phyloP scores from a whole-genome alignment of 2,888 invertebrate genomes.

The Hirtodrosophila histrioides region DNA sequence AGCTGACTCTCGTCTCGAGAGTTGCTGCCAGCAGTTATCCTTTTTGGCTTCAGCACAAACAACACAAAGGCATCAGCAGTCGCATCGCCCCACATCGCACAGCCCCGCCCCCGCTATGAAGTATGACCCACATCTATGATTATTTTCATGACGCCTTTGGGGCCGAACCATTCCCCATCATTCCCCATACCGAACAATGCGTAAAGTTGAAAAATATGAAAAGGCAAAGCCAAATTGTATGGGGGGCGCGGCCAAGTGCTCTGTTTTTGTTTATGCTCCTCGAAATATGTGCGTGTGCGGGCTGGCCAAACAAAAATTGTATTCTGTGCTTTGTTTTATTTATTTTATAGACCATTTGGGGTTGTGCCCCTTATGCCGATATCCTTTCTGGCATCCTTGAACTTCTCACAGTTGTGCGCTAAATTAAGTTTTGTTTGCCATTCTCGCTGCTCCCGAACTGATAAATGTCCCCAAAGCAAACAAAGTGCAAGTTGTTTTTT shows the following conservation, averaged over 20 bases:
- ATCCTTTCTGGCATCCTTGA: constrained; percentile 72
- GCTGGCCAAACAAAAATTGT: constrained; percentile 16
- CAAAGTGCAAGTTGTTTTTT: constrained; percentile 79
- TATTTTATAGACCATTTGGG: constrained; percentile 76
- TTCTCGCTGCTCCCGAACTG: constrained; percentile 46
- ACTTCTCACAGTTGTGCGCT: constrained; percentile 69
- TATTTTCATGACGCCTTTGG: constrained; percentile 79
- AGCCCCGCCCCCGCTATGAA: constrained; percentile 31
- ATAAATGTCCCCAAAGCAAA: constrained; percentile 79
- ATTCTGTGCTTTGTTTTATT: constrained; percentile 53
- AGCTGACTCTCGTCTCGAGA: constrained; percentile 30
- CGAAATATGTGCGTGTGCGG: constrained; percentile 12
- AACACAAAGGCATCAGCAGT: constrained; percentile 47
- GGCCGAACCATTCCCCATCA: constrained; percentile 47
- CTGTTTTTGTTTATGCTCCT: constrained; percentile 28
- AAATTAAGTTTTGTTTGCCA: constrained; percentile 75
- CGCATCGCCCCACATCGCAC: neutral
- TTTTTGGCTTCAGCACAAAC: constrained; percentile 58
- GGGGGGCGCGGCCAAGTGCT: constrained; percentile 23
- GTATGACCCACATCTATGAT: constrained; percentile 81
- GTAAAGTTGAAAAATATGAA: constrained; percentile 71
- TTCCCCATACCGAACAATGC: constrained; percentile 49
- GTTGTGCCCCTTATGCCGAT: constrained; percentile 48
- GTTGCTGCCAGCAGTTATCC: constrained; percentile 61
- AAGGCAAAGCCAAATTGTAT: constrained; percentile 36